Evolutionary conservation across 2,888 invertebrate species (phyloP), one percentile per base, ranked within the genome.

Genomic region (Scaptomyza polygonia): DNA sequence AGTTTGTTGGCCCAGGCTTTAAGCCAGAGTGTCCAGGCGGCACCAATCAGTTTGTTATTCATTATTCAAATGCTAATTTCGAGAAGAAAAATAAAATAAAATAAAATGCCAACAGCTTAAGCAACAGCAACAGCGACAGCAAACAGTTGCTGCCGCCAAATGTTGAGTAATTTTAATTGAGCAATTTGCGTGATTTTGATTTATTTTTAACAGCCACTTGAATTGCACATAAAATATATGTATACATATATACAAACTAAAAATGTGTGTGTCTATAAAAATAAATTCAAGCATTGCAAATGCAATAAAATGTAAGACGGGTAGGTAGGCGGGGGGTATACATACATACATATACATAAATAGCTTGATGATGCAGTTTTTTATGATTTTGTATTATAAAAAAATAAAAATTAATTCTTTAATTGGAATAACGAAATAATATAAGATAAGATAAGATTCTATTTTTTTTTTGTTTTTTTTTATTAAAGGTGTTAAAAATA

Each of bases 161-260:
- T 79, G 85, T 86, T 87, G 70, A 72, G 87, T 76, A 86, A 83
- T 76, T 86, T 80, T 83, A 84, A 83, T 83, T 83, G 82, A 86
- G 82, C 79, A 87, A 83, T 87, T 81, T 85, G 70, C 74, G 82
- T 68, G 82, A 82, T 67, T 85, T 85, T 83, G 82, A 85, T 83
- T 83, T 87, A 85, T 85, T 73, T 39, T 69, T 65, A 45, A 45
- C 49, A 45, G 57, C 44, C 44, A 58, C 52, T 36, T 53, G 39
- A 43, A 29, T 43, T 52, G 49, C 47, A 51, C 45, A 42, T 14
- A 25, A 25, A 25, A 25, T 5, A 25, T 25, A 0, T 5, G 5
- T 25, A 25, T 0, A 25, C 0, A 25, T 25, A 0, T 5, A 25
- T 25, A 25, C 4, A 47, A 36, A 58, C n/a, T n/a, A 68, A 72